Evolutionary conservation across 2,113 vertebrate genomes (phyloP).

Genomic region (Orycteropus afer): DNA sequence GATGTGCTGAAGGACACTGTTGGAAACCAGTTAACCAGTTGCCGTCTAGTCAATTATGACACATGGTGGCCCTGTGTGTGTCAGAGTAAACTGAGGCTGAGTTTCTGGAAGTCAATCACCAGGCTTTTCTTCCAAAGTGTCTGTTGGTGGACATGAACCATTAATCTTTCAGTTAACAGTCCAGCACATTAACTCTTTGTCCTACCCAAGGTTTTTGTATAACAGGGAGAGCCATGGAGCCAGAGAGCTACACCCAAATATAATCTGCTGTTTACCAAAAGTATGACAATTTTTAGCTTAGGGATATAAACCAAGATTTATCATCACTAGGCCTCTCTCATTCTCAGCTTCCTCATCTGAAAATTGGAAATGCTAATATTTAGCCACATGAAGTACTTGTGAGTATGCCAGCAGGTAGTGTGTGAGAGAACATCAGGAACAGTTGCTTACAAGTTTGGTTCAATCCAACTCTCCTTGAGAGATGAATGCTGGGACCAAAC

Average conservation of each 20-base stretch:
- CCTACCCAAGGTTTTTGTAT: background rate
- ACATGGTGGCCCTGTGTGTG: background rate
- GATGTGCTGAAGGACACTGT: background rate
- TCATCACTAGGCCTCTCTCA: background rate
- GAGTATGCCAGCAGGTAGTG: background rate
- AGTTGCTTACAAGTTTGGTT: background rate
- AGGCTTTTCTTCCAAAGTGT: background rate
- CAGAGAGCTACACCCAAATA: background rate
- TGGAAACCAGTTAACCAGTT: background rate
- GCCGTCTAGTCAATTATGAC: background rate
- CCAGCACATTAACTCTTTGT: background rate
- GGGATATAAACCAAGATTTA: background rate
- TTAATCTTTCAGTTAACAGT: background rate
- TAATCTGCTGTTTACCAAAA: background rate
- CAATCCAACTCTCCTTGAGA: background rate
- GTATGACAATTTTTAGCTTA: background rate
- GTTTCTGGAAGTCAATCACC: background rate
- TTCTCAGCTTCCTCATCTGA: background rate
- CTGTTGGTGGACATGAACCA: background rate
- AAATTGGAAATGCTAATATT: background rate
- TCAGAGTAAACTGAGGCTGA: background rate
- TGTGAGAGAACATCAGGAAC: background rate
- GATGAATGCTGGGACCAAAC: background rate
- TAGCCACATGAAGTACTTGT: background rate
- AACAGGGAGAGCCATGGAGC: background rate